phyloP scores from a whole-genome alignment of 2,797 vertebrate genomes.

The Neosilurus mollespiculum region DNA sequence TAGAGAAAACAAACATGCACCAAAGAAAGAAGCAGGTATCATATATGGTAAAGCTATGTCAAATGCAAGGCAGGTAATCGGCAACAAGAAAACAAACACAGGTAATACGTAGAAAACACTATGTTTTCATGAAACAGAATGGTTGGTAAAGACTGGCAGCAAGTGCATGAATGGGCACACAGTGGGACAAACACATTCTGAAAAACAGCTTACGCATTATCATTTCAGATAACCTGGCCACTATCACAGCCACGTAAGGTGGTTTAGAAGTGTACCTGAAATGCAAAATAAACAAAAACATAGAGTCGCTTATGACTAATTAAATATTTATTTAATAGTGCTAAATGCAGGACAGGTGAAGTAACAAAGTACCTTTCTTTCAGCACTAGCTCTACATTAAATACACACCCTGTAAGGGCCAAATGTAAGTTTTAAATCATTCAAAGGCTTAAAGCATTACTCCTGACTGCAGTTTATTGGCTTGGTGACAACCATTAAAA shows the following conservation, averaged over 20 bases:
- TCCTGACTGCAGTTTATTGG: constrained; percentile 30
- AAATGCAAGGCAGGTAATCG: too few relatives aligned
- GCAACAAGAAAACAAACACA: too few relatives aligned
- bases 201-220: background rate
- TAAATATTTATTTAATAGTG: background rate
- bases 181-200: background rate
- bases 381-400: background rate
- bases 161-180: background rate
- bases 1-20: too few relatives aligned
- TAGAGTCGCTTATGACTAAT: background rate
- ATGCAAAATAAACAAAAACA: background rate
- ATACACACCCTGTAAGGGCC: background rate
- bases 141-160: too few relatives aligned
- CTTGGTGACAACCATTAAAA: constrained; percentile 14
- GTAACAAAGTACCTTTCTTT: background rate
- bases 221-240: background rate
- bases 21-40: too few relatives aligned
- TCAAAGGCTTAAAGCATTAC: background rate
- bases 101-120: too few relatives aligned
- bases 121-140: too few relatives aligned
- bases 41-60: too few relatives aligned
- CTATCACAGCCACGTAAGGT: background rate
- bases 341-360: background rate
- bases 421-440: constrained; percentile 27
- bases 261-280: background rate